Evolutionary conservation across 2,113 vertebrate genomes (phyloP).

Genomic region (Proteles cristata): DNA sequence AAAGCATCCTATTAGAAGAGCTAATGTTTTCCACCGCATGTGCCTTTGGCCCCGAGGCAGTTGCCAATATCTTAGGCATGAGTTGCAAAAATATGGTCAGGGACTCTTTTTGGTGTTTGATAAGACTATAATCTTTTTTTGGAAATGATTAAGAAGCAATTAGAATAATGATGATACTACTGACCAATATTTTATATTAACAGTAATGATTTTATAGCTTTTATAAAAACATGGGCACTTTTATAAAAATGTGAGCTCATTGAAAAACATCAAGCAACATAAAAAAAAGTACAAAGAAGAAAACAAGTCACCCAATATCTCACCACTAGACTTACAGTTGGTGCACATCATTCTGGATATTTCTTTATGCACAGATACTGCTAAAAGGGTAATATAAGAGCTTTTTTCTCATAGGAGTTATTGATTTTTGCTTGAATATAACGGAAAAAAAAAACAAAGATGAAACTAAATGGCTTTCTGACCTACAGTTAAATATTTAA

Average conservation of each 20-base stretch:
- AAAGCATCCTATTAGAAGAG: background rate
- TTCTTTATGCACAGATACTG: background rate
- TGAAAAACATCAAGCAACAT: background rate
- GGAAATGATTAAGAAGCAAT: background rate
- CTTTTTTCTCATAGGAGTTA: background rate
- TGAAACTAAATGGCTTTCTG: conserved; percentile 7
- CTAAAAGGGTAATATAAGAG: background rate
- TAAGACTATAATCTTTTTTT: background rate
- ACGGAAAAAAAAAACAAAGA: background rate
- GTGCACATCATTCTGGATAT: background rate
- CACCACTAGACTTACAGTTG: background rate
- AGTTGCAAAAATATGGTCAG: background rate
- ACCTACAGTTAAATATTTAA: background rate
- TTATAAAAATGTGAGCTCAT: background rate
- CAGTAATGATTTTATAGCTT: background rate
- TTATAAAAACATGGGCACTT: background rate
- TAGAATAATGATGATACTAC: background rate
- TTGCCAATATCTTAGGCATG: background rate
- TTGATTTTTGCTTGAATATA: background rate
- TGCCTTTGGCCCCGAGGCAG: background rate
- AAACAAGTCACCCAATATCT: background rate
- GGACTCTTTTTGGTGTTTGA: background rate
- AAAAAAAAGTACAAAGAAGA: conserved; percentile 15
- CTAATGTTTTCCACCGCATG: background rate
- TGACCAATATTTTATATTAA: conserved; percentile 25